These are phyloP conservation scores for Dolichoris vasculosae DNA, from an alignment of 1,140 invertebrate genomes.

Conservation along the genomic window DNA sequence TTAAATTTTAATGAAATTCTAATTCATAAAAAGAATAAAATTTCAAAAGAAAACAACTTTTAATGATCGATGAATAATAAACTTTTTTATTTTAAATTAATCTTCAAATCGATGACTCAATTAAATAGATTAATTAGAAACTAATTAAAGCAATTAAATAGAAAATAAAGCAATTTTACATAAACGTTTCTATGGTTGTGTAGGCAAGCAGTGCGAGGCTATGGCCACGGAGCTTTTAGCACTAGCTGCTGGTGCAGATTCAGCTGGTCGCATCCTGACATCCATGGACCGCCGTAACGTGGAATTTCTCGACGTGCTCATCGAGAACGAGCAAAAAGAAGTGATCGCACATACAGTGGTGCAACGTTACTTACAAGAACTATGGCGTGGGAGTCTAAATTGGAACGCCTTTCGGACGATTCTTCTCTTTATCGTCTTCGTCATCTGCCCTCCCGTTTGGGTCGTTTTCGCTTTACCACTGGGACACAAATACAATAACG, in stretches of 20 bases:
- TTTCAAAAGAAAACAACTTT: too few species aligned
- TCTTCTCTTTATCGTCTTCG: slow-evolving; percentile 91
- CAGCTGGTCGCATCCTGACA: slow-evolving; percentile 91
- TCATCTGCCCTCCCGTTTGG: slow-evolving; percentile 97
- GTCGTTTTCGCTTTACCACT: slow-evolving; percentile 95
- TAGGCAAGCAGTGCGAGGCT: slow-evolving; percentile 90
- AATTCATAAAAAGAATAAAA: too few species aligned
- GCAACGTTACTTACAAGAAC: slow-evolving; percentile 92
- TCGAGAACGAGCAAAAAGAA: slow-evolving; percentile 99
- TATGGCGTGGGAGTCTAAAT: slow-evolving; percentile 95
- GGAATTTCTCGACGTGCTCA: slow-evolving; percentile 97
- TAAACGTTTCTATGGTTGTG: too few species aligned
- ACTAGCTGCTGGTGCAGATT: slow-evolving; percentile 93
- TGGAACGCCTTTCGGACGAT: slow-evolving; percentile 97
- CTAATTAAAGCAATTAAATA: background rate
- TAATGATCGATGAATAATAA: too few species aligned
- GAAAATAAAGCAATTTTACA: background rate
- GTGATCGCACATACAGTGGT: slow-evolving; percentile 93
- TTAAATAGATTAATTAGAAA: too few species aligned
- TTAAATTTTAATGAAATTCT: too few species aligned
- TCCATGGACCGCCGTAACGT: slow-evolving; percentile 93
- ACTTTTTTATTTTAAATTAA: too few species aligned
- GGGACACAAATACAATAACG: slow-evolving; percentile 95
- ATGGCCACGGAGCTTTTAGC: slow-evolving; percentile 98
- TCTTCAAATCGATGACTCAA: too few species aligned